Evolutionary conservation across 1,140 invertebrate species (phyloP), one percentile per base, ranked within the genome.

Genomic region (Heterodera schachtii): DNA sequence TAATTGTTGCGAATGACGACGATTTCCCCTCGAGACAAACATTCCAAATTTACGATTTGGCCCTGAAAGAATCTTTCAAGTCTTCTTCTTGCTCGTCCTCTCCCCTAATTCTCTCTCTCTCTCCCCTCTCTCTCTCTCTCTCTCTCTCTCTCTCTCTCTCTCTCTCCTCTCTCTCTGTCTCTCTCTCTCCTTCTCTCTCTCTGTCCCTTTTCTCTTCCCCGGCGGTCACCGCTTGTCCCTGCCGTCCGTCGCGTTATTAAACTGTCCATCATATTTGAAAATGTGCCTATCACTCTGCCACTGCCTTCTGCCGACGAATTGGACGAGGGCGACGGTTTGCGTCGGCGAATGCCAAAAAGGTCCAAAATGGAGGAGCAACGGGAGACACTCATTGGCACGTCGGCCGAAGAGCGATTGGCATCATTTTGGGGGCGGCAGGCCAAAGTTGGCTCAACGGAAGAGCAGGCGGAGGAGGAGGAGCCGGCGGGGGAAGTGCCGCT

Each of bases 311-410:
- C 8, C 46, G 73, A 46, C 31, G 71, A 64, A 78, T 41, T 46
- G 19, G 76, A 69, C n/a, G 43, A 46, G 6, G 69, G 57, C 57
- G 31, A 67, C 41, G 64, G n/a, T 69, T 46, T 31, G 43, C 67
- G 74, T 41, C 43, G 21, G 43, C 74, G 70, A 11, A 81, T 44
- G 31, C 80, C 80, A 57, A 81, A 75, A 60, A 81, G 75, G 41
- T 81, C 80, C 4, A 81, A 21, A 21, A 81, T 46, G n/a, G 71
- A 75, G 46, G 80, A 81, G 60, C 41, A 46, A n/a, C 60, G 44
- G 5, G 75, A 44, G n/a, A 49, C 49, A 44, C 49, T 78, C 19
- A 78, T 70, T 70, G 31, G 21, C n/a, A 44, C 66, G 47, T 78
- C 66, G 47, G 70, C 57, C 57, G 57, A 60, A 11, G 57, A 19